Percentiles rank a stretch among this genome's conserved stretches.
Conservation (phyloP, 2,888 invertebrate genomes). For the Leptinotarsa haldemani region DNA sequence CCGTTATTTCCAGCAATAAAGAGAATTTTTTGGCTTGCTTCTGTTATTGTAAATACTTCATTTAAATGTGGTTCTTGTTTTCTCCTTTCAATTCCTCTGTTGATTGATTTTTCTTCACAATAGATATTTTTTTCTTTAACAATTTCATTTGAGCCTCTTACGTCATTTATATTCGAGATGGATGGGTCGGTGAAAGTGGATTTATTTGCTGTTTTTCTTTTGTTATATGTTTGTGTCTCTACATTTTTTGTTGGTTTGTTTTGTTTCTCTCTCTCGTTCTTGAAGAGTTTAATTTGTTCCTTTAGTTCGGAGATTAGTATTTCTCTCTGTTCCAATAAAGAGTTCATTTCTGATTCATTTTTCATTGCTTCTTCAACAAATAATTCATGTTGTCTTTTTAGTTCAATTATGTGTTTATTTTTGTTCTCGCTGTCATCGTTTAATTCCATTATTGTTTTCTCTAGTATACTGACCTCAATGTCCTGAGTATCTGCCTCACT, state of each 20-base stretch:
- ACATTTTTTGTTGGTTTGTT: not conserved
- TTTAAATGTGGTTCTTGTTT: no score
- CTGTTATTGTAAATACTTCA: not conserved
- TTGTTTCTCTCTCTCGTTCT: not conserved
- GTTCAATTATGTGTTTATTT: not conserved
- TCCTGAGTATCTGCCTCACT: not conserved
- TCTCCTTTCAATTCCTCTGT: no score
- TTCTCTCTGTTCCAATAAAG: not conserved
- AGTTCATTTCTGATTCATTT: not conserved
- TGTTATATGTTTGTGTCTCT: not conserved
- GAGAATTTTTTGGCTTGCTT: not conserved
- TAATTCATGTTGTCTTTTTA: not conserved
- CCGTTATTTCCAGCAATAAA: no score
- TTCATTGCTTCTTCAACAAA: conserved; percentile 2
- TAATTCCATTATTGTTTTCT: conserved; percentile 6
- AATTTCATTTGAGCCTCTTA: no score
- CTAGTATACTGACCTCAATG: not conserved
- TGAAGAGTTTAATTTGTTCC: not conserved
- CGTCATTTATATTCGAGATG: not conserved
- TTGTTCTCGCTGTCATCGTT: not conserved
- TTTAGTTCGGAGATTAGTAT: not conserved
- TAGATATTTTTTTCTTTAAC: no score
- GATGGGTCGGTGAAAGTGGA: conserved; percentile 2
- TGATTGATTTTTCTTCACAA: no score
- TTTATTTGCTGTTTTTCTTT: conserved; percentile 4